These are phyloP conservation scores for Phragmatobia fuliginosa DNA, from an alignment of 2,888 invertebrate species.

Conservation along the genomic window DNA sequence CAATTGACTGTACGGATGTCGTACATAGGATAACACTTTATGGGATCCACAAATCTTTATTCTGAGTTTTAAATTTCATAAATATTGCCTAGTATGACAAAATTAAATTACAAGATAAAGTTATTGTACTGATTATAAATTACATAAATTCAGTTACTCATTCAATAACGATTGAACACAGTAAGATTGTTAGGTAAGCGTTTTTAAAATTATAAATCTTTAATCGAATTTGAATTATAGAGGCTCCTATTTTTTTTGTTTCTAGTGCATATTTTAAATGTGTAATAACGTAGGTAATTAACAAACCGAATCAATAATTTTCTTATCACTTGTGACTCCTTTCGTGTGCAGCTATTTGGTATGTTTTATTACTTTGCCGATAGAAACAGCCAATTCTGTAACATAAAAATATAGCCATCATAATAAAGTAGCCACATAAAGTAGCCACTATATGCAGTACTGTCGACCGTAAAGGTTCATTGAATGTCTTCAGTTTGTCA, in stretches of 20 bases:
- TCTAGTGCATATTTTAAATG: background rate
- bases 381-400: background rate
- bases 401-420: conserved; percentile 2
- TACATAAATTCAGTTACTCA: no score
- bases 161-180: no score
- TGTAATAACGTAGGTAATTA: background rate
- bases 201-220: background rate
- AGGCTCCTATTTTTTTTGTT: background rate
- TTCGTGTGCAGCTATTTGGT: background rate
- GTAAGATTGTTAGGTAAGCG: no score
- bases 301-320: background rate
- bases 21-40: no score
- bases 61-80: no score
- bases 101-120: background rate
- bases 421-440: background rate
- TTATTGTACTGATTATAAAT: no score
- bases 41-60: no score
- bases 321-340: background rate
- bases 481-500: conserved; percentile 3
- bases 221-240: background rate
- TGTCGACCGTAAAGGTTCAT: background rate
- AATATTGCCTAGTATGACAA: no score
- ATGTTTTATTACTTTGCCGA: background rate
- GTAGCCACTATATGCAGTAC: background rate
- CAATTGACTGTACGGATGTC: background rate